Evolutionary conservation across 2,888 invertebrate genomes (phyloP).

Genomic region (Venustoraphidia nigricollis): DNA sequence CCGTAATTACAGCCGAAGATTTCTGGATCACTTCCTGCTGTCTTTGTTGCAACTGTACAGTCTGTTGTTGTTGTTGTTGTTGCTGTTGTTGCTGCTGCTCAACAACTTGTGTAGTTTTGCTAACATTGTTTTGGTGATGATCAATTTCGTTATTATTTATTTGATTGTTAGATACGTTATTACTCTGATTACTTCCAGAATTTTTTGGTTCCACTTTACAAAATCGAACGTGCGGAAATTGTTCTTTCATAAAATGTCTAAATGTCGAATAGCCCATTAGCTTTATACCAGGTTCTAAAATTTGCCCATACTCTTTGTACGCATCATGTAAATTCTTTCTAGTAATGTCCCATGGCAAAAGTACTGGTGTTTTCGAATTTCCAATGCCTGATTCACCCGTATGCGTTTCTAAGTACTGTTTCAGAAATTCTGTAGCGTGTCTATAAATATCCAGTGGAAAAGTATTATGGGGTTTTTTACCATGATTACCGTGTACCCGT

Average conservation of each 20-base stretch:
- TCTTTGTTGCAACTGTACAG: conserved; percentile 24
- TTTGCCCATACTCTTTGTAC: conserved; percentile 57
- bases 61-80: conserved; percentile 28
- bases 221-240: conserved; percentile 64
- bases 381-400: conserved; percentile 34
- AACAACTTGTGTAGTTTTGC: conserved; percentile 8
- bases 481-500: conserved; percentile 62
- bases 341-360: conserved; percentile 39
- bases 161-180: neutral
- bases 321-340: conserved; percentile 59
- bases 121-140: conserved; percentile 4
- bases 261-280: conserved; percentile 70
- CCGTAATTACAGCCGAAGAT: conserved; percentile 37
- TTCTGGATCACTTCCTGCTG: conserved; percentile 30
- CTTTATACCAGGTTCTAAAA: conserved; percentile 52
- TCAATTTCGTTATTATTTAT: neutral
- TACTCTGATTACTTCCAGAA: conserved; percentile 19
- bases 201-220: conserved; percentile 42
- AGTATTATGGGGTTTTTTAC: conserved; percentile 66
- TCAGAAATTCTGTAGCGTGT: conserved; percentile 60
- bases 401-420: conserved; percentile 53
- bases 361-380: conserved; percentile 34
- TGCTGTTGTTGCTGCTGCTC: conserved; percentile 31
- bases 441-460: conserved; percentile 65
- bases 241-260: conserved; percentile 66